Percentiles rank a stretch among this genome's conserved stretches.
Conservation (phyloP, 2,888 invertebrate species). For the Ophion ellenae region DNA sequence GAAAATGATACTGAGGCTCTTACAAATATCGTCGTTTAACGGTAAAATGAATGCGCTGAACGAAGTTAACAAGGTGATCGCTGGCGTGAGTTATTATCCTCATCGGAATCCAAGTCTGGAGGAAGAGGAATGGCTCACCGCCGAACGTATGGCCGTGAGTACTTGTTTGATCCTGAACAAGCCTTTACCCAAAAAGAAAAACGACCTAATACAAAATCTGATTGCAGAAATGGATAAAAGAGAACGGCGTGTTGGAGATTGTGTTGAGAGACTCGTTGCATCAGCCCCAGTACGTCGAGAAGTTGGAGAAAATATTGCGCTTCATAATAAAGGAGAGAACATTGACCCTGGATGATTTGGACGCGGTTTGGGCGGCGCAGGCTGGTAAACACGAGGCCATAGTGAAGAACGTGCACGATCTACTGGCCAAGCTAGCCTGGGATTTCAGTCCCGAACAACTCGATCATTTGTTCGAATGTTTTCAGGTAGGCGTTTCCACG, state of each 20-base stretch:
- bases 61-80: conserved; percentile 98
- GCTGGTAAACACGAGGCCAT: conserved; percentile 99
- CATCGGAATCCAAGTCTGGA: conserved; percentile 90
- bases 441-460: conserved; percentile 98
- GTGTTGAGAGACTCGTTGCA: conserved; percentile 97
- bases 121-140: conserved; percentile 96
- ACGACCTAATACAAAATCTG: conserved; percentile 13
- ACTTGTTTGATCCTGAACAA: not conserved
- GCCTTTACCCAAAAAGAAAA: not conserved
- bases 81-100: conserved; percentile 95
- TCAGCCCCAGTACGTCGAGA: conserved; percentile 99
- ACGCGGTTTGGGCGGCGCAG: conserved; percentile 98
- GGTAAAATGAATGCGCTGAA: conserved; percentile 99
- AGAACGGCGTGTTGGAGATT: conserved; percentile 97
- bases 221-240: conserved; percentile 95
- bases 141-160: conserved; percentile 96
- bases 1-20: conserved; percentile 96
- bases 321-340: conserved; percentile 98
- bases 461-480: conserved; percentile 98
- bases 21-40: conserved; percentile 98
- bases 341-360: conserved; percentile 94
- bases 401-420: conserved; percentile 98
- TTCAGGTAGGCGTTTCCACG: conserved; percentile 88
- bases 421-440: conserved; percentile 98
- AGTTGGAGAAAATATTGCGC: conserved; percentile 97